Evolutionary conservation across 1,140 invertebrate species (phyloP).

Genomic region (Platorchestia sp.): DNA sequence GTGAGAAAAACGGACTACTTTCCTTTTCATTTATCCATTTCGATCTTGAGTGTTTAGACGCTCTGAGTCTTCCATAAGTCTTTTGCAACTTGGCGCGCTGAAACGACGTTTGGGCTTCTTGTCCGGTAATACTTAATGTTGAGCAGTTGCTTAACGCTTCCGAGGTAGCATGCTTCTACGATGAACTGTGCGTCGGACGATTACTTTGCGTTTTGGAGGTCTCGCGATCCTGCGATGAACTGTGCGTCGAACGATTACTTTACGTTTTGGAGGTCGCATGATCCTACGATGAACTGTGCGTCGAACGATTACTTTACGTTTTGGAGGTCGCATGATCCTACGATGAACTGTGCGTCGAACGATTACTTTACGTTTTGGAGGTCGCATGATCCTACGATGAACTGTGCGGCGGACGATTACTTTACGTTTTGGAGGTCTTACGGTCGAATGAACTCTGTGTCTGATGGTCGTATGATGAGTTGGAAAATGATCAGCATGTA

Average conservation of each 20-base stretch:
- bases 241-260: not conserved
- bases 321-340: not conserved
- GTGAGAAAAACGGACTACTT: too few species aligned
- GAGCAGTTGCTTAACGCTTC: not conserved
- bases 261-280: not conserved
- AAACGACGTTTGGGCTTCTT: too few species aligned
- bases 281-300: not conserved
- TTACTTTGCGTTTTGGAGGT: not conserved
- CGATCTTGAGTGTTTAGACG: too few species aligned
- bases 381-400: not conserved
- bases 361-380: not conserved
- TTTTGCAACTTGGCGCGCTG: too few species aligned
- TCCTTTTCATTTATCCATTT: too few species aligned
- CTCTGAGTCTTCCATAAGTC: too few species aligned
- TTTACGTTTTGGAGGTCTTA: not conserved
- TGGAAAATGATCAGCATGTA: not conserved
- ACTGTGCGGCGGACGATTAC: not conserved
- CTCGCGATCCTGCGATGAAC: not conserved
- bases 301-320: not conserved
- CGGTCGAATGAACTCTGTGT: not conserved
- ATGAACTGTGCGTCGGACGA: not conserved
- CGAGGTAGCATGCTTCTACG: not conserved
- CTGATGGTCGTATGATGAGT: not conserved
- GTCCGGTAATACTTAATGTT: not conserved
- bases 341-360: not conserved